Evolutionary conservation across 2,797 vertebrate genomes (phyloP), one percentile per base, ranked within the genome.

Genomic region (Centropyge bicolor): DNA sequence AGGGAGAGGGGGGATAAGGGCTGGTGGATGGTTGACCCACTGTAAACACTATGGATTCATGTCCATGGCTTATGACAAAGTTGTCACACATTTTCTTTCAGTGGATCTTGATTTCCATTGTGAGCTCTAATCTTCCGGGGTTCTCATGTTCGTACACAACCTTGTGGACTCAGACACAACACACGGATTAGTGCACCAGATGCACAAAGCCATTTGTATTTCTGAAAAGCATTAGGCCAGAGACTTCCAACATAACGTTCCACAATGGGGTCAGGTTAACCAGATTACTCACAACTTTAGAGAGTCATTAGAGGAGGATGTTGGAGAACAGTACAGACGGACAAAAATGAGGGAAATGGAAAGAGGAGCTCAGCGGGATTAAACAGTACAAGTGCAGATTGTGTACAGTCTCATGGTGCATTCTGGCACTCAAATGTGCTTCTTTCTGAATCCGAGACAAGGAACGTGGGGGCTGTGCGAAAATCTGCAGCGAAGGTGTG

Each of bases 41-140:
- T 72, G 80, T 84, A 88, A 90, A 90, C 81, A 83, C 86, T 81
- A 77, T 86, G 65, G 82, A 91, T 90, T 90, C 83, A 76, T 88
- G 72, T 89, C 63, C 0, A 9, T 49, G 81, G 64, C 71, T 85
- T 85, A 91, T 87, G 89, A 86, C 85, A 89, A 60, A 87, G 68
- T 78, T 91, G 89, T 92, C 91, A 91, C 83, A 76, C 70, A 35
- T 83, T 78, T 90, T 69, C 82, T 81, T 74, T 83, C 84, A 67
- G 70, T 62, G 72, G 85, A 71, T 87, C 81, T 81, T 83, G 79
- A 93, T 91, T 90, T 89, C 79, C 69, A 71, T 86, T 88, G 88
- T 89, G 73, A 49, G 70, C 64, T 61, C 68, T 90, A 86, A 88
- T 92, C 89, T 88, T 80, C 64, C 60, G 0, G 27, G 22, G 59